These are phyloP conservation scores for Hemaris fuciformis DNA, from an alignment of 2,888 invertebrate species.

Conservation along the genomic window DNA sequence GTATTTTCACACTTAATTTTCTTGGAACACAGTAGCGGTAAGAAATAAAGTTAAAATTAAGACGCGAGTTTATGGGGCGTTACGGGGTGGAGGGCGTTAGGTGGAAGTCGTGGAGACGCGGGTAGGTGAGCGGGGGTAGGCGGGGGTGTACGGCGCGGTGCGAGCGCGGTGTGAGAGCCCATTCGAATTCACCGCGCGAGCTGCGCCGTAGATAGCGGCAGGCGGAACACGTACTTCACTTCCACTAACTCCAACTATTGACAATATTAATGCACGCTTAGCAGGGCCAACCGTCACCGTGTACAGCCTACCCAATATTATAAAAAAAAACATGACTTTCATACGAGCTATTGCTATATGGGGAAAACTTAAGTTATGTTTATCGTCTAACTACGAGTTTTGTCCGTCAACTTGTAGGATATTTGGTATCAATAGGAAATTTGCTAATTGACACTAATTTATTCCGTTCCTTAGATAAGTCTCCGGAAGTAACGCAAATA, in stretches of 20 bases:
- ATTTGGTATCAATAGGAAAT: no score
- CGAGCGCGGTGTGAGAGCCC: slow-evolving; percentile 61
- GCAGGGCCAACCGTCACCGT: slow-evolving; percentile 71
- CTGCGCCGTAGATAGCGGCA: slow-evolving; percentile 79
- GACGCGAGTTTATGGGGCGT: slow-evolving; percentile 81
- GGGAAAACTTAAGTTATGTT: not conserved
- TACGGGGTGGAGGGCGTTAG: slow-evolving; percentile 67
- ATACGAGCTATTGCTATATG: not conserved
- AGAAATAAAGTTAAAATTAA: slow-evolving; percentile 82
- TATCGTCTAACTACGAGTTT: not conserved
- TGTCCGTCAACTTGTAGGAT: not conserved
- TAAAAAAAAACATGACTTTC: slow-evolving; percentile 37
- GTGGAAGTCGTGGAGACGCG: slow-evolving; percentile 42
- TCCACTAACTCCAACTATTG: slow-evolving; percentile 82
- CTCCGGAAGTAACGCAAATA: slow-evolving; percentile 79
- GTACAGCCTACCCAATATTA: slow-evolving; percentile 62
- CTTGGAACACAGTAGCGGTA: slow-evolving; percentile 74
- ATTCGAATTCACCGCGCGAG: slow-evolving; percentile 80
- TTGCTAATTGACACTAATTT: slow-evolving; percentile 69
- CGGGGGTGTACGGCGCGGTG: slow-evolving; percentile 78
- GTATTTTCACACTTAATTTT: slow-evolving; percentile 80
- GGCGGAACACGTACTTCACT: slow-evolving; percentile 81
- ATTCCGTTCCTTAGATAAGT: slow-evolving; percentile 75
- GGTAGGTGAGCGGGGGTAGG: slow-evolving; percentile 35
- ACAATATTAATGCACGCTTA: slow-evolving; percentile 82